Percentiles rank a stretch among this genome's conserved stretches.
Evolutionary conservation across 2,797 vertebrate species (phyloP).

Genomic region (Sphenodon punctatus): DNA sequence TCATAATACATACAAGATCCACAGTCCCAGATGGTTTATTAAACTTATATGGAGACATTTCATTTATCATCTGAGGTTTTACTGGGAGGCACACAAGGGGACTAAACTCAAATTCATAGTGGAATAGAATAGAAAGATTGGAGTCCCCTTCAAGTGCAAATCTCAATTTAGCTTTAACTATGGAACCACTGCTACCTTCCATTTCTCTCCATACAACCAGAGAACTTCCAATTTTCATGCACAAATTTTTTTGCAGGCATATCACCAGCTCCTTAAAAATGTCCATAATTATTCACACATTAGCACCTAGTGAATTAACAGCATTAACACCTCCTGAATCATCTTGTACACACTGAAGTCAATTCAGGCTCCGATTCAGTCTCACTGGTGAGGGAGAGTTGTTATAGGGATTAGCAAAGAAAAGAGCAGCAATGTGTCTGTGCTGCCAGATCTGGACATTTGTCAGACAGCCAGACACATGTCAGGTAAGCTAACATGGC

Average conservation of each 20-base stretch:
- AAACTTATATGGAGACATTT: neutral
- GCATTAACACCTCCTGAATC: conserved; percentile 71
- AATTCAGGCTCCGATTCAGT: conserved; percentile 9
- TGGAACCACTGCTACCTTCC: conserved; percentile 18
- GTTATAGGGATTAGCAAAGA: neutral
- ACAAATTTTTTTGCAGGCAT: conserved; percentile 54
- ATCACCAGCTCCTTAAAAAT: conserved; percentile 69
- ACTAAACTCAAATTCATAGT: neutral
- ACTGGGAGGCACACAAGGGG: neutral
- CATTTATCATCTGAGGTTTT: neutral
- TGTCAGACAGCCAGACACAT: too few relatives aligned
- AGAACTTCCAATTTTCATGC: conserved; percentile 54
- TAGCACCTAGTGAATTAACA: conserved; percentile 70
- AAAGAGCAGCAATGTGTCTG: neutral
- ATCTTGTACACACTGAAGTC: conserved; percentile 49
- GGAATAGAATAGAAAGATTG: too few relatives aligned
- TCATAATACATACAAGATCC: too few relatives aligned
- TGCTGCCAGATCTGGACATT: neutral
- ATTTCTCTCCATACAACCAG: conserved; percentile 11
- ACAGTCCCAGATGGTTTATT: neutral
- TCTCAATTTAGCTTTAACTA: neutral
- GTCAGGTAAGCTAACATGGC: neutral
- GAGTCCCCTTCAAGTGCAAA: neutral
- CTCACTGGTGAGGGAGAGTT: neutral
- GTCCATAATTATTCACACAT: conserved; percentile 72